Evolutionary conservation across 1,140 invertebrate species (phyloP), one percentile per base, ranked within the genome.

Genomic region (Scaptomyza montana): DNA sequence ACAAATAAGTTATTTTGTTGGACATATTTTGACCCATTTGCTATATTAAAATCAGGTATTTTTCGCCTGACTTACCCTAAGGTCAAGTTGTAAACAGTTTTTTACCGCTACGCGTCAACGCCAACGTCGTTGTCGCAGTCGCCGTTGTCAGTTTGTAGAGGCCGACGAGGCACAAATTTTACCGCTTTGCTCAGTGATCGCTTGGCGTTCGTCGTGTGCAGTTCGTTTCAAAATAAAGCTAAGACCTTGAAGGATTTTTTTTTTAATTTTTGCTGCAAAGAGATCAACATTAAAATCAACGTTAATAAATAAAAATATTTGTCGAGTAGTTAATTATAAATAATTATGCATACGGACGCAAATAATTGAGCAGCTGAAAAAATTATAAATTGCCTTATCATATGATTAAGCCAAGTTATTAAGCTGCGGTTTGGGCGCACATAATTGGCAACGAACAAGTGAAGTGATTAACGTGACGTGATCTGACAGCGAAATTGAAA

Each of bases 131-230:
- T 13, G 8, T n/a, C 25, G 46, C 39, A 21, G 6, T 54, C 30
- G 43, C 43, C 8, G 25, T 16, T 16, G 53, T 5, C 12, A 25
- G 9, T 36, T 54, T 45, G 33, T 19, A 25, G 36, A 21, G 39
- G 19, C 33, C 45, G 62, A 39, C 47, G 30, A 63, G 73, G 51
- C 53, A 28, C 10, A 49, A 46, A 47, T n/a, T 21, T 28, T 33
- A 21, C 19, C 19, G 39, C 43, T 69, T 13, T 41, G 77, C 67
- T 87, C 84, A 87, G 84, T 87, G 55, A 71, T 67, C 62, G 78
- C 82, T 89, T 79, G 77, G 73, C 84, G 64, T 64, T 87, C 61
- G 84, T 55, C 57, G 84, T 53, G 84, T 71, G 12, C 61, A 72
- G 77, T 78, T 82, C 84, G 71, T 61, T 68, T 71, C 28, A 12